Percentiles rank a stretch among this genome's conserved stretches.
Evolutionary conservation across 2,888 invertebrate species (phyloP).

Genomic region (Chrysolina haemoptera): DNA sequence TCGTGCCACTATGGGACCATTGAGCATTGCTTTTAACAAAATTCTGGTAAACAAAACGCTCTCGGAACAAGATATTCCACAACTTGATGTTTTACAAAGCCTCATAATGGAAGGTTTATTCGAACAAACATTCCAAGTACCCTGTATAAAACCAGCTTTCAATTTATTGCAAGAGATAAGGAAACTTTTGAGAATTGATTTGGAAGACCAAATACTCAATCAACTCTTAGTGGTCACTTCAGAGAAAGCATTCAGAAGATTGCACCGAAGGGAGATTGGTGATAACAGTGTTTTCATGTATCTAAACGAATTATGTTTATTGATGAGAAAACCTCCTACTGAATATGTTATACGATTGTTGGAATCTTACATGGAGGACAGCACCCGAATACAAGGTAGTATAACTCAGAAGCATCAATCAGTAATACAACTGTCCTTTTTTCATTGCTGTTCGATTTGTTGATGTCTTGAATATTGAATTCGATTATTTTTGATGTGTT

Average conservation of each 20-base stretch:
- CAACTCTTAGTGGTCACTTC: slow-evolving; percentile 47
- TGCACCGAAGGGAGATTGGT: slow-evolving; percentile 38
- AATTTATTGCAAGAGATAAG: slow-evolving; percentile 49
- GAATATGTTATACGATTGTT: slow-evolving; percentile 45
- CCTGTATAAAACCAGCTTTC: slow-evolving; percentile 50
- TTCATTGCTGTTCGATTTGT: background rate
- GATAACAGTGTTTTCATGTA: slow-evolving; percentile 53
- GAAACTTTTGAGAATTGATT: slow-evolving; percentile 44
- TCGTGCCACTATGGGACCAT: slow-evolving; percentile 41
- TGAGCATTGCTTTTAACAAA: slow-evolving; percentile 47
- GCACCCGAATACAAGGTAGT: slow-evolving; percentile 37
- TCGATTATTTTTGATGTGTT: too few species aligned
- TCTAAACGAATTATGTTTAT: slow-evolving; percentile 54
- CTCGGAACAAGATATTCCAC: slow-evolving; percentile 39
- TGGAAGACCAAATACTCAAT: slow-evolving; percentile 42
- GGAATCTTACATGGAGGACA: slow-evolving; percentile 48
- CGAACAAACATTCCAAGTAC: slow-evolving; percentile 47
- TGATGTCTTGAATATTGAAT: too few species aligned
- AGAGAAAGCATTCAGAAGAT: slow-evolving; percentile 49
- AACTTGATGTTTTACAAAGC: slow-evolving; percentile 48
- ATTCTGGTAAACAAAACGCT: slow-evolving; percentile 48
- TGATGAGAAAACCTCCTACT: slow-evolving; percentile 47
- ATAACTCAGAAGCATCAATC: background rate
- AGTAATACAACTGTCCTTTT: background rate
- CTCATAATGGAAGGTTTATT: slow-evolving; percentile 49